Base-by-base conservation (phyloP, 2,888 invertebrate species). In the Stenotaenia linearis region DNA sequence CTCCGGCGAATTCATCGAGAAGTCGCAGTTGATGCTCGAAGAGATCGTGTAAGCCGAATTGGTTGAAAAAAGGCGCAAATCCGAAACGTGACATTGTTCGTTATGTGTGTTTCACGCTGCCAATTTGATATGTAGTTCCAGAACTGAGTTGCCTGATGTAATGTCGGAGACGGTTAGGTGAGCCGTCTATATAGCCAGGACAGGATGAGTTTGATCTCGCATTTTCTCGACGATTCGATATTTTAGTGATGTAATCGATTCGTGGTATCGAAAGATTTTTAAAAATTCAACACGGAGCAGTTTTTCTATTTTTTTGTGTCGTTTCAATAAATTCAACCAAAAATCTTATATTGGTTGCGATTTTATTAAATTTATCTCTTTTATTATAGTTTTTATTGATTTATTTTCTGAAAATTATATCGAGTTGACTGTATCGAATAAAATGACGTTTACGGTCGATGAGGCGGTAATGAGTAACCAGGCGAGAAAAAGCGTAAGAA, bases 61-160 rank as follows among this genome's bases (percentile, higher is more conserved):
- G 77, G 28, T 79, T 75, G 23, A 40, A 45, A 37, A 78, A 74
- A 7, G 80, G 40, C 0, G 56, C 45, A 10, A 80, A n/a, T 25
- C 79, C 79, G 74, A 76, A 80, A n/a, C 80, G 79, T 35, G 80
- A 79, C 80, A 80, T 80, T 15, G 18, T 77, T 6, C 12, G 1
- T 23, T 1, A 7, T 6, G 3, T 4, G 56, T 21, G 7, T 23
- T 21, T 9, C 7, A 9, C 23, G 7, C 56, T 56, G 23, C 21
- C 23, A 23, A 5, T 61, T 23, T 23, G 6, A 5, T 28, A 21
- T 18, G 25, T 25, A 25, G 61, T 18, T 45, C 12, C 45, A 4
- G 7, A 6, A 15, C 15, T 25, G 23, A 25, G 7, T 61, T 61
- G 25, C 10, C 23, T 61, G 61, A 61, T 23, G 61, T 12, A 61